Evolutionary conservation across 2,797 vertebrate species (phyloP).

Genomic region (Falco naumanni): DNA sequence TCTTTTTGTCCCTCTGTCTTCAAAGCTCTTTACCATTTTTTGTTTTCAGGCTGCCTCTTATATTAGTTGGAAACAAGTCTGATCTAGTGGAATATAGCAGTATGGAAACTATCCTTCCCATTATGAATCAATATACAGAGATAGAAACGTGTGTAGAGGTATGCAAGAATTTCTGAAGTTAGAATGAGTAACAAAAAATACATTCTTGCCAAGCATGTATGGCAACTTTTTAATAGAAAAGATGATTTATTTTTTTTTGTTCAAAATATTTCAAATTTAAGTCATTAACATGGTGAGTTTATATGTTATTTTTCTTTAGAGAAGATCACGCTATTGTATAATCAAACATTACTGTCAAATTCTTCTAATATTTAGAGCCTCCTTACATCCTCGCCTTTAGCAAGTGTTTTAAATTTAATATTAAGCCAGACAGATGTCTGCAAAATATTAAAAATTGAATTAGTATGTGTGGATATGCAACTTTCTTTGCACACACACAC

Average conservation of each 20-base stretch:
- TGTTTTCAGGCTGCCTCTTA: constrained; percentile 89
- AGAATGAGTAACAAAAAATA: neutral
- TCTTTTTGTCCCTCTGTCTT: neutral
- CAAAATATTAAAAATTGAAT: neutral
- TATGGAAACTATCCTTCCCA: constrained; percentile 96
- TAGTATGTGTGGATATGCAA: neutral
- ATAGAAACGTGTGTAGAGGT: constrained; percentile 99
- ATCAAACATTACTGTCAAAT: neutral
- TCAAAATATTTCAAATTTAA: neutral
- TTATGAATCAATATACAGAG: constrained; percentile 96
- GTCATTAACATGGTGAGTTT: neutral
- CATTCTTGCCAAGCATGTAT: neutral
- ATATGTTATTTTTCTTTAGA: neutral
- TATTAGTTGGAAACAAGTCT: constrained; percentile 97
- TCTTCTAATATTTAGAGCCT: neutral
- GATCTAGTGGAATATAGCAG: constrained; percentile 96
- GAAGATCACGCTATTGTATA: neutral
- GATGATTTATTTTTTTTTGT: neutral
- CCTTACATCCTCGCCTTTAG: neutral
- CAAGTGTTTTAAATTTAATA: neutral
- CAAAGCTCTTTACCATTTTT: constrained; percentile 20
- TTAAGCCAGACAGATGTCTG: neutral
- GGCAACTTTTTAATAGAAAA: neutral
- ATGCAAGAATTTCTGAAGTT: constrained; percentile 54
- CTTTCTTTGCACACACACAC: too few relatives aligned